Conservation (phyloP, 2,113 vertebrate genomes). For the Chlorodrepanis virens region DNA sequence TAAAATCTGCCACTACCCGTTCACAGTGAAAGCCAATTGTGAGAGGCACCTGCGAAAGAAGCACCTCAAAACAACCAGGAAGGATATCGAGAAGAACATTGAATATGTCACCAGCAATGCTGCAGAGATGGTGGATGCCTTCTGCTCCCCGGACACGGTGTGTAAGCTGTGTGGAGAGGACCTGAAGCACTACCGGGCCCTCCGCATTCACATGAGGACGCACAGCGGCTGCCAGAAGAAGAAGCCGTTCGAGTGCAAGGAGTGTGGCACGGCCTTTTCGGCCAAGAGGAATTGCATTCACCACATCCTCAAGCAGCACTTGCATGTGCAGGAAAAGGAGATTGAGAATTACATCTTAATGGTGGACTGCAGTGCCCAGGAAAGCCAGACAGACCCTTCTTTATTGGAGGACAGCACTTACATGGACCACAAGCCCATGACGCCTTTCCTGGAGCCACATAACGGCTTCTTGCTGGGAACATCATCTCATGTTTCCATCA, state of each 20-base stretch:
- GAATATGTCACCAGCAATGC: constrained; percentile 88
- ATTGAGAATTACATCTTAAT: constrained; percentile 89
- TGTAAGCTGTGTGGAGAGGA: constrained; percentile 91
- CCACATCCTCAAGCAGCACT: constrained; percentile 94
- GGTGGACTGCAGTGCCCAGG: constrained; percentile 62
- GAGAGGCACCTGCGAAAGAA: constrained; percentile 97
- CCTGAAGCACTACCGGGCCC: constrained; percentile 88
- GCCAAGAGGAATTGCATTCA: constrained; percentile 96
- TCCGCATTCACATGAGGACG: constrained; percentile 92
- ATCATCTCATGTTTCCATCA: constrained; percentile 66
- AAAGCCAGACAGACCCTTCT: constrained; percentile 36
- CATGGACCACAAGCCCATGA: constrained; percentile 65
- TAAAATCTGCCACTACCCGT: constrained; percentile 96
- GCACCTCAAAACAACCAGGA: constrained; percentile 91
- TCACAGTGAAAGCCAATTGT: constrained; percentile 98
- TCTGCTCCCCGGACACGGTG: constrained; percentile 81
- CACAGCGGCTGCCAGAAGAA: constrained; percentile 91
- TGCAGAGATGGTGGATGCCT: constrained; percentile 74
- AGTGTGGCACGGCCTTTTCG: constrained; percentile 88
- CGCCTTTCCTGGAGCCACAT: constrained; percentile 71
- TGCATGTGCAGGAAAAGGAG: constrained; percentile 89
- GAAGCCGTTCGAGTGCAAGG: constrained; percentile 92
- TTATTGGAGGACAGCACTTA: constrained; percentile 66
- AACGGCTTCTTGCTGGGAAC: constrained; percentile 46
- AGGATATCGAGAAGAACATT: constrained; percentile 97